These are phyloP conservation scores for Trichomycterus rosablanca DNA, from an alignment of 2,113 vertebrate genomes.

Conservation along the genomic window DNA sequence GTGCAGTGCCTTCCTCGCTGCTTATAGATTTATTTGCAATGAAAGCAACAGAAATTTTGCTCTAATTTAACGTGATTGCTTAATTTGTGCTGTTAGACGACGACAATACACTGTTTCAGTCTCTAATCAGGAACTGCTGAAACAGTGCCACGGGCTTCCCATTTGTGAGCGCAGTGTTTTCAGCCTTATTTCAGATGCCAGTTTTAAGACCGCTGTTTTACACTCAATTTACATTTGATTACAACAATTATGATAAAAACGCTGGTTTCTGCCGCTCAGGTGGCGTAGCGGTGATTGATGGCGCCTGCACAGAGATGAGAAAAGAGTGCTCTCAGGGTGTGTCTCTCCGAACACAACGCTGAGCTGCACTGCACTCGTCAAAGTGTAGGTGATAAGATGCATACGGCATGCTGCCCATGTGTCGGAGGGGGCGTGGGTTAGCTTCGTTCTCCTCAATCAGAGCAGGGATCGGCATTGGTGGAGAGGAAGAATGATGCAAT, in stretches of 20 bases:
- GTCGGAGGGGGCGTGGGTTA: too few species aligned
- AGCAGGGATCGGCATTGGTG: too few species aligned
- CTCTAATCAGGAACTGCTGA: not conserved
- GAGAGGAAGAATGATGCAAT: too few species aligned
- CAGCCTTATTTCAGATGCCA: not conserved
- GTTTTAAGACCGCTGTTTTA: constrained; percentile 4
- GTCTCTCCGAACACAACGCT: too few species aligned
- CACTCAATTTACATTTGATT: not conserved
- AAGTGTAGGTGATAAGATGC: too few species aligned
- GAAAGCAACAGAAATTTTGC: constrained; percentile 19
- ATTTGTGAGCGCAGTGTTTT: not conserved
- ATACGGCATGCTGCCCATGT: too few species aligned
- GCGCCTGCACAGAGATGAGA: too few species aligned
- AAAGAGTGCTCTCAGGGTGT: too few species aligned
- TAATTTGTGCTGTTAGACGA: constrained; percentile 32
- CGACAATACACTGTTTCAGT: constrained; percentile 3
- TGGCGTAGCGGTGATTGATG: too few species aligned
- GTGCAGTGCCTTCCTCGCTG: constrained; percentile 9
- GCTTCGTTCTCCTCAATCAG: too few species aligned
- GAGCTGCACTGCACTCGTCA: too few species aligned
- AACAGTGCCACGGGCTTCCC: not conserved
- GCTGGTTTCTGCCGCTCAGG: not conserved
- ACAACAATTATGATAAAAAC: not conserved
- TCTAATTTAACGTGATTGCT: constrained; percentile 32
- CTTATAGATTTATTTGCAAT: constrained; percentile 19